Percentiles rank a stretch among this genome's conserved stretches.
These are phyloP conservation scores for Rapana venosa DNA, from an alignment of 2,888 invertebrate species.

Conservation along the genomic window DNA sequence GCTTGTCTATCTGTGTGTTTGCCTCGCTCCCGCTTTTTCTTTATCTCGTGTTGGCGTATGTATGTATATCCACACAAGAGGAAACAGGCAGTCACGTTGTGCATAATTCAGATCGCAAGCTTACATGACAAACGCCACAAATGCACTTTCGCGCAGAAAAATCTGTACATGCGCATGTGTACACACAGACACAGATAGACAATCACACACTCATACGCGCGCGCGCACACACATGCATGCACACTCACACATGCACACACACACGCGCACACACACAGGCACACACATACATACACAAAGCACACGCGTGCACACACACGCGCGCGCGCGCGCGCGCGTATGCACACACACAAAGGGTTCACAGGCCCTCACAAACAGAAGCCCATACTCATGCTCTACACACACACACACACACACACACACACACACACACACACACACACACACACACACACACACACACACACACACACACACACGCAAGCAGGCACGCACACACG, in stretches of 20 bases:
- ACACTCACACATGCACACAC: not conserved
- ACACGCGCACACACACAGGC: not conserved
- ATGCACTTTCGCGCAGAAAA: no score
- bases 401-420: conserved; percentile 13
- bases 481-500: not conserved
- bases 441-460: conserved; percentile 9
- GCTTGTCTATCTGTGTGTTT: not conserved
- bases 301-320: not conserved
- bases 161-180: no score
- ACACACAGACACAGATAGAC: not conserved
- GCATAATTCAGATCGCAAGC: not conserved
- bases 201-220: not conserved
- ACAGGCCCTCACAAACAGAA: not conserved
- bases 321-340: not conserved
- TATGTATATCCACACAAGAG: not conserved
- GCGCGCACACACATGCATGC: not conserved
- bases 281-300: not conserved
- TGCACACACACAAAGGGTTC: not conserved
- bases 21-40: not conserved
- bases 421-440: not conserved
- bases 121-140: not conserved
- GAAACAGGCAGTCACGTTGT: not conserved
- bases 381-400: not conserved
- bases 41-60: not conserved
- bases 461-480: not conserved